Evolutionary conservation across 2,113 vertebrate species (phyloP).

Genomic region (Empidonax traillii): DNA sequence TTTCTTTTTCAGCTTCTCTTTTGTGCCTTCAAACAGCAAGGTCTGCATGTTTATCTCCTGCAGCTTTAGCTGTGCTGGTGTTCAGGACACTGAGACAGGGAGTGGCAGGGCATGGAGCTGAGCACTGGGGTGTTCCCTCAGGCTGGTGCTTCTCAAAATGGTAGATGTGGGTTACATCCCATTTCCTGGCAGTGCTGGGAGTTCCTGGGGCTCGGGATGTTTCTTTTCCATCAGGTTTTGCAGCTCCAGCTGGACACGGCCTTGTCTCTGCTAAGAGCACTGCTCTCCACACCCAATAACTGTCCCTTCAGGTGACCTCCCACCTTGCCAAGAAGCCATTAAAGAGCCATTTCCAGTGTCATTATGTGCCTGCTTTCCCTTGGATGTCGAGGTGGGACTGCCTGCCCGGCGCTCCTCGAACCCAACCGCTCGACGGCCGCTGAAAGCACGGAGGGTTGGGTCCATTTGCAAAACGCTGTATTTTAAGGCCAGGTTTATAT

Average conservation of each 20-base stretch:
- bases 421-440: not conserved
- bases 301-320: not conserved
- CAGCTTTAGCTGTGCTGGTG: not conserved
- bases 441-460: not conserved
- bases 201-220: rapidly evolving
- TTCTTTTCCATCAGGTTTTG: not conserved
- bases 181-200: not conserved
- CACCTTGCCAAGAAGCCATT: not conserved
- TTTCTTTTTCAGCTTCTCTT: not conserved
- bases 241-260: not conserved
- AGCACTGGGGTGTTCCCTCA: not conserved
- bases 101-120: not conserved
- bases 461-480: not conserved
- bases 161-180: not conserved
- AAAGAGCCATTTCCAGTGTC: not conserved
- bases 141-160: not conserved
- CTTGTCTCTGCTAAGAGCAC: not conserved
- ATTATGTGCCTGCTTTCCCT: not conserved
- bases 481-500: not conserved
- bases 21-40: not conserved
- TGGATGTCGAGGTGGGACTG: not conserved
- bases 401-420: not conserved
- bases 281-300: not conserved
- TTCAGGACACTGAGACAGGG: not conserved
- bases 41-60: not conserved